Conservation (phyloP, 1,140 invertebrate species). For the Hydropsyche tenuis region DNA sequence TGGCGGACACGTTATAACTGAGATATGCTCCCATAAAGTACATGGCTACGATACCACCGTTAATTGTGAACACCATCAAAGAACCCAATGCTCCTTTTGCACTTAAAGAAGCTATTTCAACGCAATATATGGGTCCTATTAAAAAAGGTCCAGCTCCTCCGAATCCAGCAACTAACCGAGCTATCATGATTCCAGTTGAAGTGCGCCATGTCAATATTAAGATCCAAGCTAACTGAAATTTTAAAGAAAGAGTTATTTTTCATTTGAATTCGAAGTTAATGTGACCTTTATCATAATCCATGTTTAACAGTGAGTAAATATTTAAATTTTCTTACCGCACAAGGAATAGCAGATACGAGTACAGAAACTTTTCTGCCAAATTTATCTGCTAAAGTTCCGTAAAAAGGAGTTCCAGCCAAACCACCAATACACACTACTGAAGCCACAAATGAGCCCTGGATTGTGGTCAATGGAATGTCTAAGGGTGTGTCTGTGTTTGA, state of each 20-base stretch:
- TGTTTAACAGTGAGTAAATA: no score
- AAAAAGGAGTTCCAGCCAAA: slow-evolving; percentile 53
- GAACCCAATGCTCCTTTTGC: slow-evolving; percentile 64
- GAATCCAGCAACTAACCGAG: slow-evolving; percentile 57
- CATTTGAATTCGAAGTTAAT: no score
- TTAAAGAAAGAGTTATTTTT: no score
- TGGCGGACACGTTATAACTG: slow-evolving; percentile 51
- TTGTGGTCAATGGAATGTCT: slow-evolving; percentile 33
- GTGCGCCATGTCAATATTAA: slow-evolving; percentile 25
- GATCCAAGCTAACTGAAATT: slow-evolving; percentile 24
- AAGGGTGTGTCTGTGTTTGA: slow-evolving; percentile 11
- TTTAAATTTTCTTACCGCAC: slow-evolving; percentile 1
- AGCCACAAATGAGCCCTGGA: slow-evolving; percentile 55
- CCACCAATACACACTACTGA: slow-evolving; percentile 54
- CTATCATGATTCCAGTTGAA: slow-evolving; percentile 37
- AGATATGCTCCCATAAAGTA: slow-evolving; percentile 62
- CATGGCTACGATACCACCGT: slow-evolving; percentile 62
- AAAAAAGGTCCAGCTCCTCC: slow-evolving; percentile 59
- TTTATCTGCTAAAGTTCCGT: slow-evolving; percentile 54
- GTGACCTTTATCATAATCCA: no score
- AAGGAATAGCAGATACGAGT: slow-evolving; percentile 54
- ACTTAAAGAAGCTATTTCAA: slow-evolving; percentile 63
- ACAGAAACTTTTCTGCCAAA: slow-evolving; percentile 58
- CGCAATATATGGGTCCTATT: slow-evolving; percentile 63
- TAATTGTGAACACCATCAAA: slow-evolving; percentile 59